Base-by-base conservation (phyloP, 2,797 vertebrate species). In the Malurus splendens region DNA sequence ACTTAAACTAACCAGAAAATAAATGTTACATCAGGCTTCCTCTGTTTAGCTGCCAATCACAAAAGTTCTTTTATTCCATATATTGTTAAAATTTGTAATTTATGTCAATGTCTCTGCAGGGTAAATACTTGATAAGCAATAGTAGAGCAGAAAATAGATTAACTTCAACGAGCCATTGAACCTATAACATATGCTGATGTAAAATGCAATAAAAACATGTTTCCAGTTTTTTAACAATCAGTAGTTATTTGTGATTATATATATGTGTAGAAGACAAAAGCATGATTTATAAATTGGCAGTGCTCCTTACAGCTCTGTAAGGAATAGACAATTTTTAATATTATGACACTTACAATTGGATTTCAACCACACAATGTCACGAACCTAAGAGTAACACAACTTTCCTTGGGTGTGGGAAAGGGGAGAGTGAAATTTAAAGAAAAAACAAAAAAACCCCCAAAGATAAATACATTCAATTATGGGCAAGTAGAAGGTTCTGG, bases 231-330 rank as follows among this genome's bases (percentile, higher is more conserved):
- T 74, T 62, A 86, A 86, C 70, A 90, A 86, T 45, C 61, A 64
- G 41, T 54, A 67, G 28, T 59, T 87, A 76, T 60, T 84, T 90
- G 45, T 73, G 42, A 73, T 59, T 78, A 41, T 41, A 61, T 68
- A 67, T 55, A 76, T 24, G n/a, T 12, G 33, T 74, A 17, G 45
- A 77, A 74, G 62, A 86, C 48, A 87, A 70, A 75, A 78, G 23
- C n/a, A 27, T 62, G 65, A 87, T 87, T 94, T 84, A 76, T 39
- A 87, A 79, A 82, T 28, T 89, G 81, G 73, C 68, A 84, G n/a
- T 12, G 41, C n/a, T 82, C 78, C 79, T 83, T 75, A 64, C 27
- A 77, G 19, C 65, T 82, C 82, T 65, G 71, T 24, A 72, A 61
- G 44, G 66, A 72, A 94, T 19, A 68, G 6, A 17, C 18, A n/a